A percentile compares a stretch with the other conserved stretches of the same genome.
These are phyloP conservation scores for Myripristis jacobus DNA, from an alignment of 2,797 vertebrate species.

Conservation along the genomic window DNA sequence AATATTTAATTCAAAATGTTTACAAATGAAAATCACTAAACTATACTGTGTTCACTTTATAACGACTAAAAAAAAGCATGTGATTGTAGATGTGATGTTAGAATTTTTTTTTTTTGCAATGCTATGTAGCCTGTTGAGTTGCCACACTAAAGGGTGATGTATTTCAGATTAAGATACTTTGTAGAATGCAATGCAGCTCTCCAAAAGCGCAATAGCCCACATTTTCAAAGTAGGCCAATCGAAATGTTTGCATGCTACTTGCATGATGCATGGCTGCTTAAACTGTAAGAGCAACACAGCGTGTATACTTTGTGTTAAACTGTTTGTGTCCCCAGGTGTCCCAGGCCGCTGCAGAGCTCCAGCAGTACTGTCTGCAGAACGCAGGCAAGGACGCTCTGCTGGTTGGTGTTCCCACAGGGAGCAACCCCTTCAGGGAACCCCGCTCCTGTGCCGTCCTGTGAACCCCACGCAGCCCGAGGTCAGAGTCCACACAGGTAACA, in stretches of 20 bases:
- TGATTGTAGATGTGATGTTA: too few relatives aligned
- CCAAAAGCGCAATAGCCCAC: too few relatives aligned
- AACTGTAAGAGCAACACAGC: background rate
- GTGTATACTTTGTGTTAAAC: background rate
- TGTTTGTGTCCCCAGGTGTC: slow-evolving; percentile 85
- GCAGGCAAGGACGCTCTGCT: slow-evolving; percentile 94
- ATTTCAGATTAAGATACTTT: background rate
- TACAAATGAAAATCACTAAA: too few relatives aligned
- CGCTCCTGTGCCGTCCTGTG: slow-evolving; percentile 92
- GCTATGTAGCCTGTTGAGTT: too few relatives aligned
- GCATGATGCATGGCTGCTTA: background rate
- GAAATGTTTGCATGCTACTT: background rate
- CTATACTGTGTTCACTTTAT: too few relatives aligned
- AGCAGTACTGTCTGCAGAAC: slow-evolving; percentile 96
- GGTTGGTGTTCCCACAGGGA: slow-evolving; percentile 92
- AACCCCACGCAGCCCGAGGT: slow-evolving; percentile 62
- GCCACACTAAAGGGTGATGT: background rate
- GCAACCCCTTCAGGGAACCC: slow-evolving; percentile 96
- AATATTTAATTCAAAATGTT: too few relatives aligned
- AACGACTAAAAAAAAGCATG: too few relatives aligned
- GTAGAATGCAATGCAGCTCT: background rate
- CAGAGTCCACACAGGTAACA: background rate
- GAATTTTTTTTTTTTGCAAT: too few relatives aligned
- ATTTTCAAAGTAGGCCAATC: background rate
- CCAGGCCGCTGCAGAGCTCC: slow-evolving; percentile 95